Conservation (phyloP, 2,113 vertebrate genomes). For the Australoheros scitulus region DNA sequence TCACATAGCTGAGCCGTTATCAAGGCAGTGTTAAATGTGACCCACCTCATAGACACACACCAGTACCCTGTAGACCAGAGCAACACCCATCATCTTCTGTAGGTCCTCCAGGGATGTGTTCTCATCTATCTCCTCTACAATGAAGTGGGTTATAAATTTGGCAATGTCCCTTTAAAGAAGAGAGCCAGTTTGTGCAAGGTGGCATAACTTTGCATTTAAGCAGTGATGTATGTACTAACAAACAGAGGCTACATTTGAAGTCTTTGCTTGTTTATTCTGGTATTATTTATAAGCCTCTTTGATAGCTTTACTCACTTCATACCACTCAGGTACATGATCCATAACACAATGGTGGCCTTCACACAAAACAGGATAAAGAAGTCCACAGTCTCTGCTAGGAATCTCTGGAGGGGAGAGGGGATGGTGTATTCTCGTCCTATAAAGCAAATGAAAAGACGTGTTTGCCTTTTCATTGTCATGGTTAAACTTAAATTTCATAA, state of each 20-base stretch:
- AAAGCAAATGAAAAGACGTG: background rate
- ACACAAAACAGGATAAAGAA: conserved; percentile 96
- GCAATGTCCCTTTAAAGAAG: conserved; percentile 88
- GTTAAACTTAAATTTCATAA: background rate
- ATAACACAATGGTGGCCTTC: conserved; percentile 92
- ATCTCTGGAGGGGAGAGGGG: conserved; percentile 90
- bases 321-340: conserved; percentile 94
- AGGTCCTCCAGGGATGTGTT: conserved; percentile 95
- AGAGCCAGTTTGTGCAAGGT: background rate
- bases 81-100: conserved; percentile 96
- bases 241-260: background rate
- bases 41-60: conserved; percentile 96
- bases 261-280: background rate
- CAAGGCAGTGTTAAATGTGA: background rate
- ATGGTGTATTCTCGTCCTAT: conserved; percentile 91
- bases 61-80: conserved; percentile 92
- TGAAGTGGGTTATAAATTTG: conserved; percentile 94
- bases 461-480: background rate
- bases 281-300: background rate
- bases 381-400: conserved; percentile 94
- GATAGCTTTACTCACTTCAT: conserved; percentile 88
- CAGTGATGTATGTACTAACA: background rate
- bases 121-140: conserved; percentile 97
- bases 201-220: background rate
- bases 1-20: background rate